phyloP scores from a whole-genome alignment of 2,113 vertebrate species.

The Gasterosteus aculeatus region DNA sequence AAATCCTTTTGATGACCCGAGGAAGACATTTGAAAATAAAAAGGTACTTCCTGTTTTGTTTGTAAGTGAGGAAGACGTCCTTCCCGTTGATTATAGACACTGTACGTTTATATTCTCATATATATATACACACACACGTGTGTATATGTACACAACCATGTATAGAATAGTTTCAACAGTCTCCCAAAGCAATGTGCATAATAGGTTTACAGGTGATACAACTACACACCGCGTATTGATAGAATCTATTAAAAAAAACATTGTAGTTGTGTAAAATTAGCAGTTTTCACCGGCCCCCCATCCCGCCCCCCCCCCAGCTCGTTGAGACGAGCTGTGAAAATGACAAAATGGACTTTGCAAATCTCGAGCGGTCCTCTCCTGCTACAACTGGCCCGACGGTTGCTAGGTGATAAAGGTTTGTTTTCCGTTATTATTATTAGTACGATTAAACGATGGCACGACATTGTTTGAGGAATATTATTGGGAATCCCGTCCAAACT shows the following conservation, averaged over 20 bases:
- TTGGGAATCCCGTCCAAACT: slow-evolving; percentile 69
- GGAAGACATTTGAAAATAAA: slow-evolving; percentile 83
- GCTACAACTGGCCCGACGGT: slow-evolving; percentile 83
- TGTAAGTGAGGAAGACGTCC: slow-evolving; percentile 65
- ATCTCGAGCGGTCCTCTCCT: slow-evolving; percentile 71
- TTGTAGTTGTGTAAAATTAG: slow-evolving; percentile 76
- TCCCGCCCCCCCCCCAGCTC: slow-evolving; percentile 49
- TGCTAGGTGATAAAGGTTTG: slow-evolving; percentile 69
- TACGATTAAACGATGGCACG: slow-evolving; percentile 83
- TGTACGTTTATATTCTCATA: slow-evolving; percentile 73
- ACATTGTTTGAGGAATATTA: slow-evolving; percentile 75
- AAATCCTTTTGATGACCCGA: slow-evolving; percentile 80
- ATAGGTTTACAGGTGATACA: slow-evolving; percentile 79
- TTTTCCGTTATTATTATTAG: slow-evolving; percentile 37
- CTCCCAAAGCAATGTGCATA: slow-evolving; percentile 85
- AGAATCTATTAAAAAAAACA: slow-evolving; percentile 76
- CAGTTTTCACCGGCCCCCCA: slow-evolving; percentile 59
- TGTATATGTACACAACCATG: slow-evolving; percentile 29
- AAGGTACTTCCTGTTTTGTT: slow-evolving; percentile 78
- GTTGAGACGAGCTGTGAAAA: slow-evolving; percentile 60
- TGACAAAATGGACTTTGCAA: slow-evolving; percentile 72
- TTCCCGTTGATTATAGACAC: slow-evolving; percentile 75
- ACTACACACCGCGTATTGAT: slow-evolving; percentile 76
- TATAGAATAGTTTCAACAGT: slow-evolving; percentile 79
- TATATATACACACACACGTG: slow-evolving; percentile 19